Conservation (phyloP, 2,113 vertebrate species). For the Noturus placidus region DNA sequence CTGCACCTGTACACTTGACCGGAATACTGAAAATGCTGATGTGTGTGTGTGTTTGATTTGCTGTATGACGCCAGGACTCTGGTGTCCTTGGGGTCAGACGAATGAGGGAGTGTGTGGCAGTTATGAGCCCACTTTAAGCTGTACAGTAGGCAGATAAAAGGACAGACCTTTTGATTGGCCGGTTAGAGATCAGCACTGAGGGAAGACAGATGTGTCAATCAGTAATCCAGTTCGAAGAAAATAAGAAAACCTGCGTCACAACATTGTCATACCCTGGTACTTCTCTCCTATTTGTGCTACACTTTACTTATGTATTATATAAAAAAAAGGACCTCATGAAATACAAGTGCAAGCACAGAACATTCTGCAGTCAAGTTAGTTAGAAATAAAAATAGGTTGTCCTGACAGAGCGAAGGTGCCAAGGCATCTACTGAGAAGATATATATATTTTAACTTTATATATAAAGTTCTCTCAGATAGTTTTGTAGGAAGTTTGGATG, state of each 20-base stretch:
- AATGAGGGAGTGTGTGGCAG: background rate
- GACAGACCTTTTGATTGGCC: background rate
- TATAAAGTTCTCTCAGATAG: too few species aligned
- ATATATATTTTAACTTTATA: too few species aligned
- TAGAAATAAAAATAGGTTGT: constrained; percentile 1
- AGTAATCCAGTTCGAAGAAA: background rate
- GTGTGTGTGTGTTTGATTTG: background rate
- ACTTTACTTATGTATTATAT: background rate
- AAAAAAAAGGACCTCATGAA: background rate
- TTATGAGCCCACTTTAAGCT: constrained; percentile 30
- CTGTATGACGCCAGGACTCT: background rate
- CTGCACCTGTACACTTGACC: background rate
- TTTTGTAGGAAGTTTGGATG: background rate
- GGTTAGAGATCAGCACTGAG: background rate
- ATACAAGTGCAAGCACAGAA: background rate
- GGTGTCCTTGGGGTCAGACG: constrained; percentile 59
- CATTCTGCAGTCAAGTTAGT: background rate
- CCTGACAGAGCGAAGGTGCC: too few species aligned
- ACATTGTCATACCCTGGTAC: too few species aligned
- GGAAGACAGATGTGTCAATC: background rate
- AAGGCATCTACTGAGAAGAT: background rate
- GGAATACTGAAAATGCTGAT: background rate
- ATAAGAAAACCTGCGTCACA: too few species aligned
- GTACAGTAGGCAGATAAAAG: constrained; percentile 25
- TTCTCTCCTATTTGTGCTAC: background rate